Evolutionary conservation across 2,113 vertebrate species (phyloP).

Genomic region (Phalacrocorax brasilianus): DNA sequence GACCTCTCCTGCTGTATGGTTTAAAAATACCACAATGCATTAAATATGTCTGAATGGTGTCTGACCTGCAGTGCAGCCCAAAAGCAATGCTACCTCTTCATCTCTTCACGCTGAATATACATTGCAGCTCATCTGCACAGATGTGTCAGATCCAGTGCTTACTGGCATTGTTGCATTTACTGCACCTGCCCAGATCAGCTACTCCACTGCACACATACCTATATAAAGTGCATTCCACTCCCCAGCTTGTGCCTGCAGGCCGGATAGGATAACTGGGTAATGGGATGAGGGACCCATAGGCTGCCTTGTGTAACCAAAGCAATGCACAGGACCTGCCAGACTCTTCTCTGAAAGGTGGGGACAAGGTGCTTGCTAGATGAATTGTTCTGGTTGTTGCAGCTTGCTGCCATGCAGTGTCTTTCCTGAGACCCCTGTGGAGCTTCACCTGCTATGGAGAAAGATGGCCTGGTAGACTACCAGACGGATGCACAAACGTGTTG

Average conservation of each 20-base stretch:
- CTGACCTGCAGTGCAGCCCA: background rate
- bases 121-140: background rate
- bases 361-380: background rate
- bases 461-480: background rate
- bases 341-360: background rate
- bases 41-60: background rate
- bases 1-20: background rate
- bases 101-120: background rate
- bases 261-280: fast-evolving
- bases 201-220: background rate
- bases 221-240: background rate
- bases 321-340: background rate
- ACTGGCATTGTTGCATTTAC: background rate
- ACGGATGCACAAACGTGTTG: background rate
- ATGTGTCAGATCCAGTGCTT: background rate
- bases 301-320: background rate
- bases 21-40: background rate
- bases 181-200: background rate
- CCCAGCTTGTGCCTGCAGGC: background rate
- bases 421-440: background rate
- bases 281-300: background rate
- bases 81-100: background rate
- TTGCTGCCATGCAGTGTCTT: background rate
- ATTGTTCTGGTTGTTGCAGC: background rate
- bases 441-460: background rate